These are phyloP conservation scores for Radopholus similis DNA, from an alignment of 1,140 invertebrate genomes.

Conservation along the genomic window DNA sequence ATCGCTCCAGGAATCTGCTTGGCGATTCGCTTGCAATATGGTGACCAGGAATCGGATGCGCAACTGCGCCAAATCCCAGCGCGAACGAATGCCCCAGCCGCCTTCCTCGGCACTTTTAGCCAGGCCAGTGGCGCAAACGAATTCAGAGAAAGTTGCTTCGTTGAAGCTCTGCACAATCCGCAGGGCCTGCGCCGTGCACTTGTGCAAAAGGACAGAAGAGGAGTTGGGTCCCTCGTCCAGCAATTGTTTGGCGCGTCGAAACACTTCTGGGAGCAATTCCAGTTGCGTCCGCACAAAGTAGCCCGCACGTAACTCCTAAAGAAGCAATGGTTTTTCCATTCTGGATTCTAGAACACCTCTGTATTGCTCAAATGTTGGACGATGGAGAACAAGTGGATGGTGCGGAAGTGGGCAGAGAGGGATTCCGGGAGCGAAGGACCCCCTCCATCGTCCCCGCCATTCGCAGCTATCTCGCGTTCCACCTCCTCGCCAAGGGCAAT, in stretches of 20 bases:
- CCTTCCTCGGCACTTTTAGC: not conserved
- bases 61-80: slow-evolving; percentile 20
- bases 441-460: not conserved
- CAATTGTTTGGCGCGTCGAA: slow-evolving; percentile 3
- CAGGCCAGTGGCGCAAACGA: not conserved
- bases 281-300: slow-evolving; percentile 2
- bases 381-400: slow-evolving; percentile 30
- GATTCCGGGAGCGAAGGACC: not conserved
- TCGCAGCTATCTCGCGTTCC: not conserved
- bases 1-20: slow-evolving; percentile 38
- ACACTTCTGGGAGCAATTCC: slow-evolving; percentile 26
- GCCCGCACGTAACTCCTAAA: not conserved
- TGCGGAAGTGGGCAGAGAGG: slow-evolving; percentile 8
- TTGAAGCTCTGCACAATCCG: slow-evolving; percentile 32
- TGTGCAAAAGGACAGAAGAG: slow-evolving; percentile 21
- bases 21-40: slow-evolving; percentile 23
- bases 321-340: not conserved
- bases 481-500: slow-evolving; percentile 18
- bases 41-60: slow-evolving; percentile 21
- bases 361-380: slow-evolving; percentile 19
- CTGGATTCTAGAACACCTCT: not conserved
- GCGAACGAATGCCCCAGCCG: slow-evolving; percentile 18
- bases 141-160: slow-evolving; percentile 3
- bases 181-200: slow-evolving; percentile 25
- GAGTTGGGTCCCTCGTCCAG: not conserved